Percentiles rank a stretch among this genome's conserved stretches.
Evolutionary conservation across 1,140 invertebrate genomes (phyloP).

Genomic region (Drosophila busckii): DNA sequence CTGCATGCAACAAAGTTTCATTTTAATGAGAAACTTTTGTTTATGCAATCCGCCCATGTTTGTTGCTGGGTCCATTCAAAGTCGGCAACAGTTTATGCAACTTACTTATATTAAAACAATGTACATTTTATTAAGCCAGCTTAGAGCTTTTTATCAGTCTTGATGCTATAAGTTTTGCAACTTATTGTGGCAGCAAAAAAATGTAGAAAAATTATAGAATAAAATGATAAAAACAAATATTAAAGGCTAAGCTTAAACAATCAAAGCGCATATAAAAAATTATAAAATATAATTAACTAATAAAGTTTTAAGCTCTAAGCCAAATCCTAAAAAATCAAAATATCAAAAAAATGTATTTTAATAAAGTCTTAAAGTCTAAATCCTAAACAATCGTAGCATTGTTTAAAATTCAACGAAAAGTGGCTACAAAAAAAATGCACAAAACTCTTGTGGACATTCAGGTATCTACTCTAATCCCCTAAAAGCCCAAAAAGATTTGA

Average conservation of each 20-base stretch:
- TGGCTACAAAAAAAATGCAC: conserved; percentile 12
- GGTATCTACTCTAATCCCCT: conserved; percentile 3
- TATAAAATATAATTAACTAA: no score
- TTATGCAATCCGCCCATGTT: conserved; percentile 46
- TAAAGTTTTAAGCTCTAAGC: no score
- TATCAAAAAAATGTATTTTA: no score
- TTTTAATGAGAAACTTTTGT: conserved; percentile 77
- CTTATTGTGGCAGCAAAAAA: no score
- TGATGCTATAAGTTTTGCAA: no score
- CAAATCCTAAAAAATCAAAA: no score
- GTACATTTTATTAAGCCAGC: conserved; percentile 20
- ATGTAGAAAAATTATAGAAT: no score
- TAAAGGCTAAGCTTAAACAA: no score
- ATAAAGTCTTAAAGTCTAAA: no score
- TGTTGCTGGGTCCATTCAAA: conserved; percentile 6
- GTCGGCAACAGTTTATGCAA: conserved; percentile 17
- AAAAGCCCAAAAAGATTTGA: conserved; percentile 14
- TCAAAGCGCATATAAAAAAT: no score
- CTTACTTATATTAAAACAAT: conserved; percentile 21
- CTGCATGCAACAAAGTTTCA: conserved; percentile 67
- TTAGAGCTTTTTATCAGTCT: conserved; percentile 12
- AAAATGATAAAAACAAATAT: no score
- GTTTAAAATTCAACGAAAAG: conserved; percentile 2
- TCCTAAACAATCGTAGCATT: no score
- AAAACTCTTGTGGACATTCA: conserved; percentile 8